Base-by-base conservation (phyloP, 1,140 invertebrate genomes). In the Bradysia coprophila region DNA sequence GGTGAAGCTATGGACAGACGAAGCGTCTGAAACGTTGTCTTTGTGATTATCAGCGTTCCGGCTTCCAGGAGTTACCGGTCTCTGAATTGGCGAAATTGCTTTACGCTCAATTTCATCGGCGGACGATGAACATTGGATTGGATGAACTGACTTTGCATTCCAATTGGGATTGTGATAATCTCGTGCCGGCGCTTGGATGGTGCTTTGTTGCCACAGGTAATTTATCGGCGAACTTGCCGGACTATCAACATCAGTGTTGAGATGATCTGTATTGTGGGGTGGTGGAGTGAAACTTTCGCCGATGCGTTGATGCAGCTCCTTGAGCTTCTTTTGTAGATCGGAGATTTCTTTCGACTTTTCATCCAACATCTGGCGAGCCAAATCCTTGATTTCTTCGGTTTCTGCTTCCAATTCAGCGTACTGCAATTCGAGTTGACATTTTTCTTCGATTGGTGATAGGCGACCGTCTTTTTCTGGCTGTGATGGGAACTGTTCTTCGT, bases 401-500 rank as follows among this genome's bases (percentile, higher is more conserved):
- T 84, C 80, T 9, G 75, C 71, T 53, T 83, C 78, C 3, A 84
- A 59, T 50, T 80, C 75, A 1, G 67, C 66, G 49, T 81, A 78
- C 60, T 81, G 68, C 50, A 76, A 75, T 57, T 88, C 84, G 20
- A 86, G 61, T 49, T 68, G 72, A 38, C 69, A 69, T 42, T 69
- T 73, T 59, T 87, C 83, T 49, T 81, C 78, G 46, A 86, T 86
- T 2, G 82, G 74, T 9, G 78, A 76, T 36, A 86, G 61, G 13
- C 72, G 60, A 21, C 71, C 59, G 45, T 64, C 62, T 40, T 67
- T 64, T 3, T 51, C 48, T 44, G 66, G 63, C 42, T 56, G 54
- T 28, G 61, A 56, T 48, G 70, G 68, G 54, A 80, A 79, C 54
- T 84, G 72, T 45, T 83, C 78, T 54, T 85, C 82, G 48, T 85